Conservation (phyloP, 2,113 vertebrate species). For the Neolamprologus toae region DNA sequence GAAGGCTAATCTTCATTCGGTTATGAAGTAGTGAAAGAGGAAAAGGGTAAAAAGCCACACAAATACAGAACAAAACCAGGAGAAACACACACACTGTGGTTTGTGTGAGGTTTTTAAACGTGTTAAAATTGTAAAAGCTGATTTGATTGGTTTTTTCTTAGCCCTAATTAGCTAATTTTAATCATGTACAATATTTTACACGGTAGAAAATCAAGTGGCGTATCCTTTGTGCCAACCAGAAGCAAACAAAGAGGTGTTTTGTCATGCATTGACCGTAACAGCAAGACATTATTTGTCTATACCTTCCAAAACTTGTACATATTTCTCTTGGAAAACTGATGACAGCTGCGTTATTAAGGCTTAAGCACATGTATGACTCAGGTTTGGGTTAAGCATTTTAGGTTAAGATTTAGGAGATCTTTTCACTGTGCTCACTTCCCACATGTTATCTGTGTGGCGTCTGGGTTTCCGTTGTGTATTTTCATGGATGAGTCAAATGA, state of each 20-base stretch:
- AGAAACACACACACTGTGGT: neutral
- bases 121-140: neutral
- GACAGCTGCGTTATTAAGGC: neutral
- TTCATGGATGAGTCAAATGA: accelerated
- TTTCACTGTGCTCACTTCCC: neutral
- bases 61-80: neutral
- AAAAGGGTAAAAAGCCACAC: neutral
- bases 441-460: neutral
- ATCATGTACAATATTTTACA: accelerated
- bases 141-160: accelerated
- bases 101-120: neutral
- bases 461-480: neutral
- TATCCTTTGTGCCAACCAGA: neutral
- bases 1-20: constrained; percentile 3
- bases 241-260: neutral
- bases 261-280: neutral
- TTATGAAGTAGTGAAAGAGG: neutral
- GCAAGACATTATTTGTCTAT: accelerated
- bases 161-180: neutral
- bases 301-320: accelerated
- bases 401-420: neutral
- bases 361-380: neutral
- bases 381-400: neutral
- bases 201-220: accelerated
- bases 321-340: neutral